Conservation (phyloP, 2,888 invertebrate species). For the Athrips mouffetella region DNA sequence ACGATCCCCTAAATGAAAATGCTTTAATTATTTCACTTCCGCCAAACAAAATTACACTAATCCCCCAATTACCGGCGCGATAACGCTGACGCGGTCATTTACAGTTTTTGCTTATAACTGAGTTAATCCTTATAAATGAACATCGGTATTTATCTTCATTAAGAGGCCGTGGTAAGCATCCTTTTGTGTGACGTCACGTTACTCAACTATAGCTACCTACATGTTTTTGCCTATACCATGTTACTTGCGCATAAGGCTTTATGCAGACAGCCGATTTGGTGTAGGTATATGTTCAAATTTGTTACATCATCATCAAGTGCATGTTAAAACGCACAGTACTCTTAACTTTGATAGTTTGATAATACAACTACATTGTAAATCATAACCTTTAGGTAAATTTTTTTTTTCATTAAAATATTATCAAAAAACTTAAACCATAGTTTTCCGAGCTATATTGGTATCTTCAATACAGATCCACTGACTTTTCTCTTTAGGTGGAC, state of each 20-base stretch:
- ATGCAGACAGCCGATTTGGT: no score
- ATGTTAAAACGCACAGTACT: no score
- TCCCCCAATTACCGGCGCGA: conserved; percentile 35
- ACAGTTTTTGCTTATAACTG: conserved; percentile 57
- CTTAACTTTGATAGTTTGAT: no score
- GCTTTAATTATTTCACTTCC: not conserved
- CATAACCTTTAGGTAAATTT: no score
- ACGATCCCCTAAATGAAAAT: not conserved
- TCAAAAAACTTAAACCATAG: no score
- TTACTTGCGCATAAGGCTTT: not conserved
- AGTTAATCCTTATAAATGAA: conserved; percentile 72
- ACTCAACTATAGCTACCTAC: conserved; percentile 4
- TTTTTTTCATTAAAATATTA: no score
- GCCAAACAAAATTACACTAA: conserved; percentile 16
- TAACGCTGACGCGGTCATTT: conserved; percentile 47
- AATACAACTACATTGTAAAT: no score
- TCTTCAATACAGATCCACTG: no score
- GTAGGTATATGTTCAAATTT: no score
- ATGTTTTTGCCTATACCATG: conserved; percentile 2
- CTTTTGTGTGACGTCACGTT: conserved; percentile 64
- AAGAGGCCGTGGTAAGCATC: conserved; percentile 70
- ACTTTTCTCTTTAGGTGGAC: no score
- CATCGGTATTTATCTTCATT: conserved; percentile 76
- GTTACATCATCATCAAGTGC: no score
- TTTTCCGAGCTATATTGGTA: no score